Base-by-base conservation (phyloP, 2,113 vertebrate genomes). In the Trinectes maculatus region DNA sequence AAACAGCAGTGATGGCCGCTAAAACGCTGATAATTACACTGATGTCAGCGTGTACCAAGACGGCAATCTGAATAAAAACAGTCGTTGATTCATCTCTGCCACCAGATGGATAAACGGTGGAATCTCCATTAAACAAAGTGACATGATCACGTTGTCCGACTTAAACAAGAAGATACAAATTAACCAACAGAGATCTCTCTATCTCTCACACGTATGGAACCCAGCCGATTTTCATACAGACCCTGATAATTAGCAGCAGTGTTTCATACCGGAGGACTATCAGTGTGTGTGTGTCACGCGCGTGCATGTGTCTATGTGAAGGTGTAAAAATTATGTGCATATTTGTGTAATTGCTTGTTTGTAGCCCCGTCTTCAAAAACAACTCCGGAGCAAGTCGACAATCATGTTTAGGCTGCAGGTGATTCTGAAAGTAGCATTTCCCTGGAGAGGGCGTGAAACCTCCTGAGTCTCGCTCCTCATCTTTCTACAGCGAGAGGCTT, bases 381-480 rank as follows among this genome's bases (percentile, higher is more conserved):
- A 86, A 82, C 81, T 80, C 47, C 4, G n/a, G 31, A 74, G 80
- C 65, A 66, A 57, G 74, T 78, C 67, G 49, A 71, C 62, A 68
- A 80, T 85, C 72, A 49, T 91, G 90, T 91, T 91, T 87, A 80
- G 88, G 88, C 88, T 89, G 83, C 90, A 89, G 90, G 90, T 91
- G 85, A 80, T 91, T 85, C 85, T 86, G 66, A 83, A 88, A 89
- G 87, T 82, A 84, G 86, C 78, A 65, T 85, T 65, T 90, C 87
- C 84, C 88, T 22, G 33, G 87, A 87, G 89, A 87, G 24, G 44
- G 4, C 25, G 18, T 8, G 31, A 80, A 87, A 33, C 68, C 85
- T 87, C 78, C 62, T 4, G 79, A 89, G 87, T 75, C 25, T 22
- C 24, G 59, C 63, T 74, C 55, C 74, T 76, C 60, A 0, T 56